phyloP scores from a whole-genome alignment of 2,113 vertebrate genomes.

The Mirounga angustirostris region DNA sequence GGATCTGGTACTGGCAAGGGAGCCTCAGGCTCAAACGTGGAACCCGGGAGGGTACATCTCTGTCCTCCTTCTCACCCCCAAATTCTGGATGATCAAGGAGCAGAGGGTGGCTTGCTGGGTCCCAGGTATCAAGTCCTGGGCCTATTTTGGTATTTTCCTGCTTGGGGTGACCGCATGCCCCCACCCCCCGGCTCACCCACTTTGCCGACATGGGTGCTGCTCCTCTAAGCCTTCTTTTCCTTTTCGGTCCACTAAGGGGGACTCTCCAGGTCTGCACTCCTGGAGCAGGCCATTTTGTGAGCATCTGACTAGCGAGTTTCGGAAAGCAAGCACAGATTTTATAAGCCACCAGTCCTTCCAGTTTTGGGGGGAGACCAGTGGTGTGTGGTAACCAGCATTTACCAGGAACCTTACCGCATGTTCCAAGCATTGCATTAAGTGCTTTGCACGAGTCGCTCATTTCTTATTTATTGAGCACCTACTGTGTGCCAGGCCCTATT shows the following conservation, averaged over 20 bases:
- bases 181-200: not conserved
- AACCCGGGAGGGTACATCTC: not conserved
- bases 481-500: not conserved
- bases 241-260: not conserved
- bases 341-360: not conserved
- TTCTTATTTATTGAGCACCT: not conserved
- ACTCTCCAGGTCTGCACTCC: rapidly evolving
- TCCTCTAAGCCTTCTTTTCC: not conserved
- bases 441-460: not conserved
- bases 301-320: not conserved
- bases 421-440: not conserved
- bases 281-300: not conserved
- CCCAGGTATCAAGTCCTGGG: not conserved
- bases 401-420: not conserved
- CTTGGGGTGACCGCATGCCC: not conserved
- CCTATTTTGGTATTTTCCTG: not conserved
- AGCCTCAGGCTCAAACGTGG: not conserved
- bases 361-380: not conserved
- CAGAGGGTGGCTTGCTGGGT: not conserved
- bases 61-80: rapidly evolving
- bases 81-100: not conserved
- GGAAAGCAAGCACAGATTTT: not conserved
- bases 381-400: not conserved
- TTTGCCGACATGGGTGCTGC: not conserved
- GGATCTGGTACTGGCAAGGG: not conserved